Conservation (phyloP, 2,797 vertebrate species). For the Varecia variegata region DNA sequence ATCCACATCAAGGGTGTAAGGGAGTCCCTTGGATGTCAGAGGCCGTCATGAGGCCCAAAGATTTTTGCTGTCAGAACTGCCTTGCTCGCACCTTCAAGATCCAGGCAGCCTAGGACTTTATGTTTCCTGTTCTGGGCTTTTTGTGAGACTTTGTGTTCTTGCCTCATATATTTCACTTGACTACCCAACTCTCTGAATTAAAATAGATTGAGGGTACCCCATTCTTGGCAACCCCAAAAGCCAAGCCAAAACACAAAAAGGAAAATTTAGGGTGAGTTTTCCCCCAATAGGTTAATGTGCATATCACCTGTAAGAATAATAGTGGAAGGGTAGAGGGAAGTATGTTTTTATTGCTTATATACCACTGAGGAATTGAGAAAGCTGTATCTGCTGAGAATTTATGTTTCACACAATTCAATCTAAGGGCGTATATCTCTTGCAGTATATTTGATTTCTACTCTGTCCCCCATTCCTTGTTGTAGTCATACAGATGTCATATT, state of each 20-base stretch:
- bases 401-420: neutral
- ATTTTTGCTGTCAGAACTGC: fast-evolving
- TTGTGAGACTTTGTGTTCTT: neutral
- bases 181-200: fast-evolving
- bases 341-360: neutral
- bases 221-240: neutral
- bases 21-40: neutral
- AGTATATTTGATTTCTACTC: neutral
- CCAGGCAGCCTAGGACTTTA: neutral
- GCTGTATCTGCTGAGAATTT: neutral
- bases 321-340: neutral
- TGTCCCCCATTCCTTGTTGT: neutral
- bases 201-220: neutral
- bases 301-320: neutral
- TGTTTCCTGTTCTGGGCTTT: neutral
- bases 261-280: neutral
- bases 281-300: neutral
- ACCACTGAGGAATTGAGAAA: neutral
- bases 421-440: neutral
- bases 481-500: neutral
- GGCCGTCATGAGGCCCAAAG: neutral
- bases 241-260: neutral
- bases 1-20: fast-evolving
- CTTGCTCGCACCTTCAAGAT: neutral
- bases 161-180: neutral